A percentile compares a stretch with the other conserved stretches of the same genome.
These are phyloP conservation scores for Numida meleagris DNA, from an alignment of 2,113 vertebrate genomes.

Conservation along the genomic window DNA sequence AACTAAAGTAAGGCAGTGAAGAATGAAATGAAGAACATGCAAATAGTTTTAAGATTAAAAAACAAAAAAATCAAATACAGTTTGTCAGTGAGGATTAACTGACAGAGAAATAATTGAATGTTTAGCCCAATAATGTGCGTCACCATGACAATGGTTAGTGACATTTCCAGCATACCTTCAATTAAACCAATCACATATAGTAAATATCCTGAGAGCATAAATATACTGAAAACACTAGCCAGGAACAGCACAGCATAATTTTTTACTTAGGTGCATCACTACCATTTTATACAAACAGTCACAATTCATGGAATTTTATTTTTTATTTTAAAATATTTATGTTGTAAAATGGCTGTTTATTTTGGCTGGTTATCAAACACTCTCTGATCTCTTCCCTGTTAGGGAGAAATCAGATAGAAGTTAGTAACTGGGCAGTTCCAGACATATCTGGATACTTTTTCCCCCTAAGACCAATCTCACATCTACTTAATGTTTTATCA, in stretches of 20 bases:
- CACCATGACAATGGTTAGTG: not conserved
- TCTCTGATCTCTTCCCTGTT: not conserved
- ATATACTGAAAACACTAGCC: not conserved
- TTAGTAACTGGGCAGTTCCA: not conserved
- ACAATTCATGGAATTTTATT: not conserved
- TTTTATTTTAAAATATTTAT: constrained; percentile 2
- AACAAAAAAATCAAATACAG: not conserved
- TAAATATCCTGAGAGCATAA: not conserved
- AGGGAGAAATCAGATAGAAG: not conserved
- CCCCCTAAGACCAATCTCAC: not conserved
- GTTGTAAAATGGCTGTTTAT: not conserved
- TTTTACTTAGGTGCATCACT: not conserved
- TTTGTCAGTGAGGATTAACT: not conserved
- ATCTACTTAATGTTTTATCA: not conserved
- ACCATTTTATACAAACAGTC: not conserved
- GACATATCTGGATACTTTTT: not conserved
- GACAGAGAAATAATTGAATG: not conserved
- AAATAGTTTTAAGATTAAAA: not conserved
- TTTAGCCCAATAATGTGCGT: not conserved
- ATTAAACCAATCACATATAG: not conserved
- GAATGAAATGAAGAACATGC: not conserved
- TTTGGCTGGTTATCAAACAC: not conserved
- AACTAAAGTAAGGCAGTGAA: not conserved
- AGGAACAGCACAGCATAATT: not conserved
- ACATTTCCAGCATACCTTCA: not conserved